A percentile compares a stretch with the other conserved stretches of the same genome.
Conservation (phyloP, 2,888 invertebrate species). For the Microchrysa polita region DNA sequence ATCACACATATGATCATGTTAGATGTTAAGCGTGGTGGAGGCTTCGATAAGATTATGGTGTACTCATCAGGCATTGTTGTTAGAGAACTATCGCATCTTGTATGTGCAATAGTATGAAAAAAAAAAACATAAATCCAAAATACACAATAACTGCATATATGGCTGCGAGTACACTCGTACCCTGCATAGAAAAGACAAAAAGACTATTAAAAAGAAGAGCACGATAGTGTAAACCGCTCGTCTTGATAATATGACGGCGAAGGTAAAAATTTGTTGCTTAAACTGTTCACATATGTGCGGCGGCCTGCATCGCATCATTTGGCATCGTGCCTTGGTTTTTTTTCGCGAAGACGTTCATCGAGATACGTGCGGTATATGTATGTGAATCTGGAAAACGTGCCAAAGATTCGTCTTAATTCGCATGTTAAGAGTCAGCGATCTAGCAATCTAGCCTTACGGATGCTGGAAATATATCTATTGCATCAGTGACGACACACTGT, state of each 20-base stretch:
- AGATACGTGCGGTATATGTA: no score
- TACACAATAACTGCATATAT: conserved; percentile 38
- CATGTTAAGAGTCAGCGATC: background rate
- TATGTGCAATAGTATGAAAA: conserved; percentile 17
- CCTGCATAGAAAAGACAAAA: conserved; percentile 3
- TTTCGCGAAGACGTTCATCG: background rate
- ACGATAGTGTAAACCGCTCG: conserved; percentile 30
- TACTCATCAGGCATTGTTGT: conserved; percentile 21
- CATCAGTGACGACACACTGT: conserved; percentile 24
- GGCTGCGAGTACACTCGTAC: background rate
- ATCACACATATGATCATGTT: conserved; percentile 25
- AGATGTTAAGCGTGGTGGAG: conserved; percentile 28
- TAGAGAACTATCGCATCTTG: conserved; percentile 19
- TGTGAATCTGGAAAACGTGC: conserved; percentile 33
- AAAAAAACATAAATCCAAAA: background rate
- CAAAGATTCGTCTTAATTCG: conserved; percentile 37
- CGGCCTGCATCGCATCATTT: conserved; percentile 22
- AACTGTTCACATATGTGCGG: conserved; percentile 29
- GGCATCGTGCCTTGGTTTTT: conserved; percentile 28
- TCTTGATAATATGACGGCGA: conserved; percentile 41
- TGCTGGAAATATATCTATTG: background rate
- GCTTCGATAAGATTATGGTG: conserved; percentile 24
- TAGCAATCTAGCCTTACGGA: no score
- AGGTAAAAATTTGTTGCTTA: conserved; percentile 41
- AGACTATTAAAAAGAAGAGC: conserved; percentile 31